phyloP scores from a whole-genome alignment of 2,797 vertebrate genomes.

The Anolis apletophallus region DNA sequence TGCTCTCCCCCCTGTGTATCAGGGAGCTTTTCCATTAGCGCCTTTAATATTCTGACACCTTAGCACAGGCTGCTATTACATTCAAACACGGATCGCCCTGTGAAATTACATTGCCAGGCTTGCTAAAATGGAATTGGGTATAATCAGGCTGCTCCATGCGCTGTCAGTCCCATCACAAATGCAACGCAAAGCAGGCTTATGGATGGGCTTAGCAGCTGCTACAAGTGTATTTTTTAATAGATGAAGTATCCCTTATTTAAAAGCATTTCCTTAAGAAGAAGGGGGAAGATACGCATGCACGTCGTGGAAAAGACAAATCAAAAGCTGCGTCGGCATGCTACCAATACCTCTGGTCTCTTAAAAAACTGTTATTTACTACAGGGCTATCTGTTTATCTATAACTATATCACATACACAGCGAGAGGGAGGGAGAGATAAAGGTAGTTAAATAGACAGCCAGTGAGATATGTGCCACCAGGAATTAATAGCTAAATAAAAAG shows the following conservation, averaged over 20 bases:
- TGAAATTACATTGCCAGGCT: slow-evolving; percentile 89
- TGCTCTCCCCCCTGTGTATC: slow-evolving; percentile 88
- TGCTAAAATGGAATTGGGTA: slow-evolving; percentile 87
- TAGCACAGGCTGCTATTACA: slow-evolving; percentile 89
- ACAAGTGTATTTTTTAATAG: slow-evolving; percentile 86
- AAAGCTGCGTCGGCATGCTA: slow-evolving; percentile 69
- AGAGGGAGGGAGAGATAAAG: slow-evolving; percentile 69
- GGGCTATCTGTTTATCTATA: slow-evolving; percentile 76
- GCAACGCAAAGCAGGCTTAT: slow-evolving; percentile 82
- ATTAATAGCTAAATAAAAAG: slow-evolving; percentile 75
- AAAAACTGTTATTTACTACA: slow-evolving; percentile 75
- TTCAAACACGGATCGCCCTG: slow-evolving; percentile 90
- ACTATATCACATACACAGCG: slow-evolving; percentile 65
- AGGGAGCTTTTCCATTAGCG: slow-evolving; percentile 92
- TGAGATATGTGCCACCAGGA: slow-evolving; percentile 70
- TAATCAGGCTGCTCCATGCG: slow-evolving; percentile 92
- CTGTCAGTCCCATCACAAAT: slow-evolving; percentile 88
- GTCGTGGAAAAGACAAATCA: slow-evolving; percentile 72
- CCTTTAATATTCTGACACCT: slow-evolving; percentile 93
- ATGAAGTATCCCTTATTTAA: slow-evolving; percentile 84
- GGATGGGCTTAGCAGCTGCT: slow-evolving; percentile 85
- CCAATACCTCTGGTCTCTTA: slow-evolving; percentile 65
- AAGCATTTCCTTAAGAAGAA: slow-evolving; percentile 80
- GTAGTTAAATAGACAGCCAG: slow-evolving; percentile 69
- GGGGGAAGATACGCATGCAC: slow-evolving; percentile 51